Base-by-base conservation (phyloP, 1,140 invertebrate genomes). In the Achroia grisella region DNA sequence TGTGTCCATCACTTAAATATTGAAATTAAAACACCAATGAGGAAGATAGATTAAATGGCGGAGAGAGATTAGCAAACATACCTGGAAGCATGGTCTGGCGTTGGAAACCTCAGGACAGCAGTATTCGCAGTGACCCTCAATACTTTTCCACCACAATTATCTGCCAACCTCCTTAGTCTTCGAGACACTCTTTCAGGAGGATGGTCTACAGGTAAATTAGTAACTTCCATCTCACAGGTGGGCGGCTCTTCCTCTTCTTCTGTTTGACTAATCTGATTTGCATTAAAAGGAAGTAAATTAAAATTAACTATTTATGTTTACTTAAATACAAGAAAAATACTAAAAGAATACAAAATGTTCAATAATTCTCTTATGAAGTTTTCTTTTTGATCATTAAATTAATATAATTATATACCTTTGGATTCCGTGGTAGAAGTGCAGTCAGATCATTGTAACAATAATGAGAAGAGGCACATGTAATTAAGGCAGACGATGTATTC, bases 121-220 rank as follows among this genome's bases (percentile, higher is more conserved):
- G 86, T 88, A 37, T 89, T 88, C 11, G 88, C 86, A 10, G 88
- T 87, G 10, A 95, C 86, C 50, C 86, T 73, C 0, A 92, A 62
- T 9, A 95, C 92, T 56, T 91, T 90, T 9, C 94, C 95, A 8
- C 94, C 94, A 74, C 92, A 95, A 76, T 95, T 96, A 55, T 92
- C 90, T 1, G 92, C 92, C 27, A 96, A 76, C 48, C 90, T 88
- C 43, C 91, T 89, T 10, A 97, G 81, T 12, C 92, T 83, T 46
- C 87, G 87, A 11, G 87, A 88, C 4, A 93, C 65, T 10, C 75
- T 56, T 36, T 82, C 78, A 1, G 76, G 47, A 0, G 78, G 63
- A 12, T 80, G 78, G 14, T 80, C 61, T 17, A 67, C 36, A 0
- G 78, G 78, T 15, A 84, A 49, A 39, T 84, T 81, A 8, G 41